A percentile compares a stretch with the other conserved stretches of the same genome.
phyloP scores from a whole-genome alignment of 2,888 invertebrate species.

The Drosophila paramelanica region DNA sequence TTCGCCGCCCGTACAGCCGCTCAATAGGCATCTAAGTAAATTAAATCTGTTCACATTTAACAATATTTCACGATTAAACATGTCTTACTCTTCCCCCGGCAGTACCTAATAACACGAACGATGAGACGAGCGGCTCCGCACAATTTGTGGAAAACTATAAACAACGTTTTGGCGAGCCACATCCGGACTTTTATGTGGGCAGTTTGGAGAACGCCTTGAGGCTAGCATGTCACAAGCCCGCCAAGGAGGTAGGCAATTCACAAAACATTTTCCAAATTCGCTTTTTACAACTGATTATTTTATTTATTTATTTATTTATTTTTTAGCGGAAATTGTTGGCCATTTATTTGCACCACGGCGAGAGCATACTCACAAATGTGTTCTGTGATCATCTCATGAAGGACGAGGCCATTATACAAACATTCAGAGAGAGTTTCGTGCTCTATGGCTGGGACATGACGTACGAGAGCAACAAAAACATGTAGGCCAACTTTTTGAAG shows the following conservation, averaged over 20 bases:
- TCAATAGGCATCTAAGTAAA: slow-evolving; percentile 92
- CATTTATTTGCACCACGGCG: slow-evolving; percentile 98
- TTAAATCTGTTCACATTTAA: slow-evolving; percentile 35
- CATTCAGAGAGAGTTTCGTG: slow-evolving; percentile 94
- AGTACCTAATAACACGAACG: slow-evolving; percentile 95
- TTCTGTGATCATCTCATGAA: slow-evolving; percentile 98
- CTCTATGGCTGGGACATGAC: slow-evolving; percentile 99
- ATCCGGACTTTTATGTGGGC: slow-evolving; percentile 96
- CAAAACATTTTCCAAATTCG: slow-evolving; percentile 20
- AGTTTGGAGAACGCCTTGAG: slow-evolving; percentile 95
- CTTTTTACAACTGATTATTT: background rate
- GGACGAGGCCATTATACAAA: slow-evolving; percentile 95
- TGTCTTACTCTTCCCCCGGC: background rate
- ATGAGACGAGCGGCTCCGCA: slow-evolving; percentile 93
- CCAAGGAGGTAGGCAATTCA: slow-evolving; percentile 90
- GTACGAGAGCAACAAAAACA: slow-evolving; percentile 92
- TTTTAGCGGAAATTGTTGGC: slow-evolving; percentile 95
- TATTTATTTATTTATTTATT: no score
- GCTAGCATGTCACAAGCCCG: slow-evolving; percentile 94
- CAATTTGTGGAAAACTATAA: slow-evolving; percentile 95
- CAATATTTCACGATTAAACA: background rate
- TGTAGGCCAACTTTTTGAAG: slow-evolving; percentile 86
- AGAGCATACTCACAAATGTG: slow-evolving; percentile 97
- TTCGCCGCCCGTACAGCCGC: slow-evolving; percentile 88
- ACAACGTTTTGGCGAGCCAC: slow-evolving; percentile 91